Conservation (phyloP, 2,113 vertebrate genomes). For the Talpa occidentalis region DNA sequence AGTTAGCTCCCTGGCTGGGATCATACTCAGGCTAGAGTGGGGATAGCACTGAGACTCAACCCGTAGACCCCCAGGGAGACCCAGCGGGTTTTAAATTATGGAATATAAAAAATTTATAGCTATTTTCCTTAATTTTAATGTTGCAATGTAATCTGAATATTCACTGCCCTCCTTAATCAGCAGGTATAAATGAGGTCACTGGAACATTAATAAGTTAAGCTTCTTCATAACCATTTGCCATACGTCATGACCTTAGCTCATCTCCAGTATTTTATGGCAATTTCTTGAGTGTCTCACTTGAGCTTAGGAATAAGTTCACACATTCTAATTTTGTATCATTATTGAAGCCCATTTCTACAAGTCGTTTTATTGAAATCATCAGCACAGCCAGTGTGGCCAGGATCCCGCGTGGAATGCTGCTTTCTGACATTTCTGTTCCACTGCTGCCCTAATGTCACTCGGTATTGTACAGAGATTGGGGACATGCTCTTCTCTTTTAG, state of each 20-base stretch:
- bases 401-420: neutral
- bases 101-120: neutral
- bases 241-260: neutral
- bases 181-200: neutral
- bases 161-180: neutral
- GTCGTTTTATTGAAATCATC: neutral
- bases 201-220: neutral
- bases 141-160: neutral
- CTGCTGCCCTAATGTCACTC: neutral
- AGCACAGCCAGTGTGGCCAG: neutral
- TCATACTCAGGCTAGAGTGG: no score
- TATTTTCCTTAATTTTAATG: conserved; percentile 18
- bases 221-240: neutral
- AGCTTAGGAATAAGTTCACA: neutral
- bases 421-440: neutral
- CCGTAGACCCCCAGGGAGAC: no score
- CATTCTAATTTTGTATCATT: neutral
- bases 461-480: neutral
- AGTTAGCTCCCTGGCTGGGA: no score
- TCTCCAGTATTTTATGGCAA: neutral
- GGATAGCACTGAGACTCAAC: no score
- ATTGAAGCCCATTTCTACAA: neutral
- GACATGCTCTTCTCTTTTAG: neutral
- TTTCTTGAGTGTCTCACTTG: neutral
- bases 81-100: neutral